Percentiles rank a stretch among this genome's conserved stretches.
Evolutionary conservation across 2,113 vertebrate species (phyloP).

Genomic region (Corvus hawaiiensis): DNA sequence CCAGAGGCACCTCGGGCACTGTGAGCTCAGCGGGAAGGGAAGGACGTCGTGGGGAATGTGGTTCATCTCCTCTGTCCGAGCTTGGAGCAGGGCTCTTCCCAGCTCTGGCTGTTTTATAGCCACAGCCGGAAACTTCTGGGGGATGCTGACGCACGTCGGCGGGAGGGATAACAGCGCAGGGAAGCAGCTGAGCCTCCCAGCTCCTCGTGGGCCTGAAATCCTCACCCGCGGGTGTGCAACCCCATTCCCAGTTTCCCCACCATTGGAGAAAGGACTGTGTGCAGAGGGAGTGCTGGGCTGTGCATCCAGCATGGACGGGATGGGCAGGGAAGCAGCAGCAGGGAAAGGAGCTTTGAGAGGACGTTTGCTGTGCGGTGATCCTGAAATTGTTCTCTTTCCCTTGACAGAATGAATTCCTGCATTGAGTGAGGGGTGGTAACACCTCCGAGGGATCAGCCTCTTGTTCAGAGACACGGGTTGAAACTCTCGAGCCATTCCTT

Average conservation of each 20-base stretch:
- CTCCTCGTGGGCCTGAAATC: not conserved
- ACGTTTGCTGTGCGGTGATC: not conserved
- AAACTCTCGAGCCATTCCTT: not conserved
- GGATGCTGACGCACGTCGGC: not conserved
- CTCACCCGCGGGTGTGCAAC: not conserved
- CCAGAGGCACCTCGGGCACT: not conserved
- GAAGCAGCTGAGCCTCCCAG: not conserved
- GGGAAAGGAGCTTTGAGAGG: not conserved
- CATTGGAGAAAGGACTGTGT: not conserved
- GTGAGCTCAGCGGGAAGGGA: not conserved
- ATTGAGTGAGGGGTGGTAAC: not conserved
- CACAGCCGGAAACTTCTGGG: not conserved
- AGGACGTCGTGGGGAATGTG: not conserved
- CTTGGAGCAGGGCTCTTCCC: not conserved
- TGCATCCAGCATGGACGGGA: fast-evolving
- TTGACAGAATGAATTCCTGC: not conserved
- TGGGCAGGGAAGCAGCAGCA: not conserved
- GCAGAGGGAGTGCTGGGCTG: not conserved
- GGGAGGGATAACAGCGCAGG: not conserved
- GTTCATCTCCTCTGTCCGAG: not conserved
- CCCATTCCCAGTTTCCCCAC: not conserved
- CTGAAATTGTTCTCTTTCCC: not conserved
- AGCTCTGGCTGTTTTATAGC: not conserved
- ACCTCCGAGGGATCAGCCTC: not conserved
- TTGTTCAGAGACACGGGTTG: not conserved